Evolutionary conservation across 2,797 vertebrate genomes (phyloP), one percentile per base, ranked within the genome.

Genomic region (Phrynocephalus guinanensis): DNA sequence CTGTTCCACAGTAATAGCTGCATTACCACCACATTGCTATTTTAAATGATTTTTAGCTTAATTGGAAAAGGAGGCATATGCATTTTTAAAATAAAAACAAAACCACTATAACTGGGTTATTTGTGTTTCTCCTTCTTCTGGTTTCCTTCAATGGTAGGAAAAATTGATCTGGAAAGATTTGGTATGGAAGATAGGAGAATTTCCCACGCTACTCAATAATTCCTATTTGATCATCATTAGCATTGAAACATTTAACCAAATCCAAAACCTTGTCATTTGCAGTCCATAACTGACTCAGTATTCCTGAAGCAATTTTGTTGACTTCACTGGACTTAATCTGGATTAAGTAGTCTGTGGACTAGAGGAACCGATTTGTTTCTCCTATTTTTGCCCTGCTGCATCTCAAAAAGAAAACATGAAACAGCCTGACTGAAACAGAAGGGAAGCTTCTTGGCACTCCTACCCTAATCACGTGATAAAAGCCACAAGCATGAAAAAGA

Each of bases 231-330:
- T 60, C 44, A 83, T 87, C 48, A 87, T 87, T 75, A 82, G 86
- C 44, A 82, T 60, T 38, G 26, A 71, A 87, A 71, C 50, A 78
- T 79, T 44, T 60, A 9, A 7, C 66, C 60, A 63, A 48, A 73
- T 77, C 75, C 75, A 20, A 8, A 71, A 26, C 50, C 38, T 52
- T 20, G 9, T 72, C 72, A 48, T 71, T 71, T 66, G 66, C 33
- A 56, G 71, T 87, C 73, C 50, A 78, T 79, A 87, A 79, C 71
- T 78, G 79, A 83, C 7, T 80, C 87, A 91, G 67, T 89, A 44
- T 90, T 71, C 82, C 79, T 88, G 87, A 93, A 92, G 38, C 71
- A 82, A 82, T 89, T 90, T 83, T 70, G 71, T 68, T 87, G 86
- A 82, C 60, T 67, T 82, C 48, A 50, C 13, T 20, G 2, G 18